Evolutionary conservation across 1,140 invertebrate genomes (phyloP).

Genomic region (Popillia japonica): DNA sequence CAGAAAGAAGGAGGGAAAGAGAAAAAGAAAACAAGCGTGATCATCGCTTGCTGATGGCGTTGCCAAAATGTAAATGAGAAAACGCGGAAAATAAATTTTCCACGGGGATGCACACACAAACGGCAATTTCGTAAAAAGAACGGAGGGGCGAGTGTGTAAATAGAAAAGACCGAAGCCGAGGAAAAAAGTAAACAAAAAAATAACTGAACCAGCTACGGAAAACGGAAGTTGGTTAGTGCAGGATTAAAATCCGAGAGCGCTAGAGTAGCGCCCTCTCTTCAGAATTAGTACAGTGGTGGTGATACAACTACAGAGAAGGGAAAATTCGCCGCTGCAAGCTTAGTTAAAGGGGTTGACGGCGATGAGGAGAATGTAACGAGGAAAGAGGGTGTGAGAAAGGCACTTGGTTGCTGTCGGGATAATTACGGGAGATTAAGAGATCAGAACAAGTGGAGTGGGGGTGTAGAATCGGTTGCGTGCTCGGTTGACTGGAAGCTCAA

Average conservation of each 20-base stretch:
- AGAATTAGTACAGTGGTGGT: not conserved
- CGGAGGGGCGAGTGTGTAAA: too few species aligned
- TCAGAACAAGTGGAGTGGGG: constrained; percentile 36
- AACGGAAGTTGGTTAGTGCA: constrained; percentile 10
- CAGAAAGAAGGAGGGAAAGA: not conserved
- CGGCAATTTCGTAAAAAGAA: too few species aligned
- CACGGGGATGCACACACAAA: not conserved
- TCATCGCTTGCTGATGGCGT: not conserved
- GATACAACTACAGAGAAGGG: not conserved
- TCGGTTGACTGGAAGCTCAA: too few species aligned
- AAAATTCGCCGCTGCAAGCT: not conserved
- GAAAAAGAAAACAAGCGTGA: not conserved
- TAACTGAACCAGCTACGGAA: not conserved
- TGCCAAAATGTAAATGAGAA: constrained; percentile 10
- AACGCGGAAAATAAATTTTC: constrained; percentile 28
- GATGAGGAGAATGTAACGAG: not conserved
- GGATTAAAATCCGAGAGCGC: not conserved
- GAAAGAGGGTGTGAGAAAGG: not conserved
- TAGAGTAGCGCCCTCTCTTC: not conserved
- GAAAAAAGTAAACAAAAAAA: not conserved
- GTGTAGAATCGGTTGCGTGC: too few species aligned
- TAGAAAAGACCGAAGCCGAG: too few species aligned
- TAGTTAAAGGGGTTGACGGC: not conserved
- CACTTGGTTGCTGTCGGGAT: constrained; percentile 42
- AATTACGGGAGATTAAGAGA: constrained; percentile 58